Evolutionary conservation across 2,888 invertebrate genomes (phyloP), one percentile per base, ranked within the genome.

Genomic region (Cerastoderma edule): DNA sequence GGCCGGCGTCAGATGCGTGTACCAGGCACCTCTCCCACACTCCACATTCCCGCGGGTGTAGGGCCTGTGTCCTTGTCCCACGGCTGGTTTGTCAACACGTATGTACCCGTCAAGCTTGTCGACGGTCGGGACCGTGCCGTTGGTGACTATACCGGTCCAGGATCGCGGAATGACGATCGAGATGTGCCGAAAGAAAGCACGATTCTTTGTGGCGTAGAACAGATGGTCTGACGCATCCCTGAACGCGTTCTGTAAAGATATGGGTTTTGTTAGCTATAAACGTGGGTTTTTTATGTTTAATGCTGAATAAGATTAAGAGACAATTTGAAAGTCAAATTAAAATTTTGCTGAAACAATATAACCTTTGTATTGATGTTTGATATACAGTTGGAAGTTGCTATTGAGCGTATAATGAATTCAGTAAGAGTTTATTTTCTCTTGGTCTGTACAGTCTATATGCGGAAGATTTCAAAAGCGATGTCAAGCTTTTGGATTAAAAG

Each of bases 81-180:
- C 80, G 32, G 94, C 93, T 8, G 91, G 89, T 4, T 94, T 94
- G 27, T 94, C 91, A 2, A 93, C 86, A 30, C 94, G 88, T 56
- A 95, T 92, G 86, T 95, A 95, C 10, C 94, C 93, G 35, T 92
- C 85, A 54, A 83, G 80, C 46, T 87, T 85, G 35, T 83, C 33
- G 2, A 67, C 67, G 33, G 67, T 24, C 1, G 67, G 67, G 13
- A 67, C n/a, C 5, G 35, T 50, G 13, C 5, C 30, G 33, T 33
- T 1, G n/a, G 16, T 22, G 6, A 4, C 19, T 16, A 27, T 10
- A 8, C 22, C 93, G 22, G 94, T 93, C 95, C 95, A 95, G 39
- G 94, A 93, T 56, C 93, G 89, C 6, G 95, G 95, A 75, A 95
- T 93, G 73, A 95, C 92, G 60, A 95, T 94, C 72, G 94, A 94